Evolutionary conservation across 2,888 invertebrate genomes (phyloP), one percentile per base, ranked within the genome.

Genomic region (Chouioia cunea): DNA sequence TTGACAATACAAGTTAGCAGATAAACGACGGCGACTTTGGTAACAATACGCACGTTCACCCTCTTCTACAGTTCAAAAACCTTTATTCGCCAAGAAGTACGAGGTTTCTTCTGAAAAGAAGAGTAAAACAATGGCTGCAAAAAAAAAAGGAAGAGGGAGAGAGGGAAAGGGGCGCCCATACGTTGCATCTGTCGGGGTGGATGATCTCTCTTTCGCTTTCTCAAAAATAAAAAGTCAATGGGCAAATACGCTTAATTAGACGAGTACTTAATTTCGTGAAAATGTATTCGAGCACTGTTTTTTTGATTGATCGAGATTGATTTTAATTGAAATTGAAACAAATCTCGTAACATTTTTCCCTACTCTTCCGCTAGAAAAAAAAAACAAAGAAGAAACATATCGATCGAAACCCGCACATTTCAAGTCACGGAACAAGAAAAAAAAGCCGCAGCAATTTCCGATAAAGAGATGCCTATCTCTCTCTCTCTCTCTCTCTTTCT

Each of bases 391-490:
- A 46, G 27, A 54, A 46, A 46, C 12, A 48, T 22, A 47, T 6
- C 44, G 44, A 20, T 36, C n/a, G 16, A 36, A 16, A 16, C 36
- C 22, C 16, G 23, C 48, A 18, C 27, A 47, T 36, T 53, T 53
- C 44, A 2, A 4, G 27, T 3, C 15, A 44, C 18, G 53, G 57
- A 16, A 47, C 4, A 36, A 12, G 50, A 27, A 48, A 66, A 71
- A 68, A 58, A 53, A 58, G 43, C 20, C 54, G 54, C 36, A 22
- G 68, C 65, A 68, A 68, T 64, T 67, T 71, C 71, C 68, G 67
- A 72, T 71, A 65, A 60, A 68, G 48, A 72, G 72, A 72, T 72
- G 50, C 59, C 56, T 60, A 65, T 72, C 72, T 48, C 71, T n/a
- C n/a, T n/a, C n/a, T n/a, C 48, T 59, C 72, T 60, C 43, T 36